Base-by-base conservation (phyloP, 2,888 invertebrate genomes). In the Acleris literana region DNA sequence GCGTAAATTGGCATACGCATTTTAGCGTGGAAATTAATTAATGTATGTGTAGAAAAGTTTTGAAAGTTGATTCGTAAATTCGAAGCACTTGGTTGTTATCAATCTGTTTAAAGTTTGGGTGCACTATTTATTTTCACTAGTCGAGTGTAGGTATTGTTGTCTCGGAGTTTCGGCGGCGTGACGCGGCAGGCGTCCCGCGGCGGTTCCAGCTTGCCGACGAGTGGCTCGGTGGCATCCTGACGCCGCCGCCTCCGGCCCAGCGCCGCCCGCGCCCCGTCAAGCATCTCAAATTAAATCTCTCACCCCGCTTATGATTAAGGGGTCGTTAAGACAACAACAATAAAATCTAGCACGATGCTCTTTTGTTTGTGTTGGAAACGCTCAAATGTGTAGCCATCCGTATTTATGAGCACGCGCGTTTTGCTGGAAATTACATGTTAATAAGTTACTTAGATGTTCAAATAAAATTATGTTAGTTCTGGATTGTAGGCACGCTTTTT, bases 111-210 rank as follows among this genome's bases (percentile, higher is more conserved):
- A 55, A 59, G 57, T 63, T 39, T 18, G 39, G 29, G 49, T n/a
- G 44, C 13, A 29, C 52, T 18, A 18, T 64, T n/a, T 59, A n/a
- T 61, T 22, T 61, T 53, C 39, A 44, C 55, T 49, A n/a, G 54
- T 55, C 48, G 49, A 51, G 39, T 33, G 33, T 29, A 25, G 9
- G 33, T 53, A 60, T 55, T 33, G 60, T 67, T 67, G 48, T 63
- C 57, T 53, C 44, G 18, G 56, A 22, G 64, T 59, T 64, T 52
- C 33, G 43, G 63, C 49, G 46, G 25, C 52, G 61, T 63, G 59
- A 39, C 39, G 13, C 53, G 69, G 77, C 80, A 84, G 78, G 87
- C 90, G 90, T 86, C 88, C 80, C 85, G 81, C 84, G 78, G 72
- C 84, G 79, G 74, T 75, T 78, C 81, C 80, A 80, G 80, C 82